These are phyloP conservation scores for Ceratotherium simum DNA, from an alignment of 2,113 vertebrate genomes.

Conservation along the genomic window DNA sequence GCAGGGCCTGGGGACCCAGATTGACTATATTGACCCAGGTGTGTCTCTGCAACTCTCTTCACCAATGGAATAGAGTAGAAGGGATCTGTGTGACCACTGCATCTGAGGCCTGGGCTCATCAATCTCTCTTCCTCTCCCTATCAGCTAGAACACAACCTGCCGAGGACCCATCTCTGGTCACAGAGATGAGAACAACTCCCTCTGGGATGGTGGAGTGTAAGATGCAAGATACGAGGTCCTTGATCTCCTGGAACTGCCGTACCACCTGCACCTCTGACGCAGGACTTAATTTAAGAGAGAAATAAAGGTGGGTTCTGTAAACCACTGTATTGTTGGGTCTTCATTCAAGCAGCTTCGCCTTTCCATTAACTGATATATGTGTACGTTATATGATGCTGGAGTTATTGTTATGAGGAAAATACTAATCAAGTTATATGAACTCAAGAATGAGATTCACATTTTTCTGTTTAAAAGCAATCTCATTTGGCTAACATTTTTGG, in stretches of 20 bases:
- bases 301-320: neutral
- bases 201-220: neutral
- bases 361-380: neutral
- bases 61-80: neutral
- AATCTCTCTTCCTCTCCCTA: neutral
- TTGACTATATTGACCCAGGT: neutral
- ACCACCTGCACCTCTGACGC: neutral
- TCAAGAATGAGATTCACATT: neutral
- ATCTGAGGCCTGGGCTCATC: neutral
- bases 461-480: slow-evolving; percentile 36
- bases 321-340: neutral
- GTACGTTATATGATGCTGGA: neutral
- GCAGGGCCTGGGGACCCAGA: neutral
- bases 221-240: neutral
- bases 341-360: neutral
- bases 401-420: neutral
- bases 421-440: slow-evolving; percentile 9
- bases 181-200: neutral
- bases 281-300: neutral
- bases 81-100: neutral
- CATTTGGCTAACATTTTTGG: slow-evolving; percentile 21
- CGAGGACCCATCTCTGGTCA: neutral
- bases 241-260: neutral
- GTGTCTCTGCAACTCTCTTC: neutral
- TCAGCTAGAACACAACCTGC: neutral